Conservation (phyloP, 1,140 invertebrate species). For the Cyclina sinensis region DNA sequence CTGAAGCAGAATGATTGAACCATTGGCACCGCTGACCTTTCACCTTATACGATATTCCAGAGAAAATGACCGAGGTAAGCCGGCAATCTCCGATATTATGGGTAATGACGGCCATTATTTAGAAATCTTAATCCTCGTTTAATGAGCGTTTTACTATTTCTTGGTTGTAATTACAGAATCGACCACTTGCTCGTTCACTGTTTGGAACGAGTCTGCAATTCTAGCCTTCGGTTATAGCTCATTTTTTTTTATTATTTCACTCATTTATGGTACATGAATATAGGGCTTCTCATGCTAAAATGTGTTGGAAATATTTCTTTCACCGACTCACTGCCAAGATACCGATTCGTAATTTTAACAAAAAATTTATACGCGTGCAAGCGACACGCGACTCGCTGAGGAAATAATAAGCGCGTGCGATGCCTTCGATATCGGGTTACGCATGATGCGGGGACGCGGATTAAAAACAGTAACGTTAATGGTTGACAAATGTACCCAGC, state of each 20-base stretch:
- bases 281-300: too few relatives aligned
- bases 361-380: conserved; percentile 39
- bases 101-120: conserved; percentile 57
- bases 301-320: too few relatives aligned
- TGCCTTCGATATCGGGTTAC: conserved; percentile 49
- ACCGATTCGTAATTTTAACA: neutral
- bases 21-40: conserved; percentile 51
- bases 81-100: conserved; percentile 30
- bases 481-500: conserved; percentile 63
- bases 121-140: conserved; percentile 57
- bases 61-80: conserved; percentile 58
- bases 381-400: conserved; percentile 46
- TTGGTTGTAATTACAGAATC: conserved; percentile 1
- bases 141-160: conserved; percentile 35
- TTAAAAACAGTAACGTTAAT: conserved; percentile 68
- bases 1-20: conserved; percentile 44
- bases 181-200: too few relatives aligned
- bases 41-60: conserved; percentile 36
- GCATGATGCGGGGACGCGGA: conserved; percentile 63
- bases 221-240: too few relatives aligned
- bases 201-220: too few relatives aligned
- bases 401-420: conserved; percentile 51
- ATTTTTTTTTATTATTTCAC: too few relatives aligned
- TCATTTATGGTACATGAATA: too few relatives aligned
- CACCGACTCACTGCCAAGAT: neutral